Base-by-base conservation (phyloP, 2,888 invertebrate species). In the Drosophila parthenogenetica region DNA sequence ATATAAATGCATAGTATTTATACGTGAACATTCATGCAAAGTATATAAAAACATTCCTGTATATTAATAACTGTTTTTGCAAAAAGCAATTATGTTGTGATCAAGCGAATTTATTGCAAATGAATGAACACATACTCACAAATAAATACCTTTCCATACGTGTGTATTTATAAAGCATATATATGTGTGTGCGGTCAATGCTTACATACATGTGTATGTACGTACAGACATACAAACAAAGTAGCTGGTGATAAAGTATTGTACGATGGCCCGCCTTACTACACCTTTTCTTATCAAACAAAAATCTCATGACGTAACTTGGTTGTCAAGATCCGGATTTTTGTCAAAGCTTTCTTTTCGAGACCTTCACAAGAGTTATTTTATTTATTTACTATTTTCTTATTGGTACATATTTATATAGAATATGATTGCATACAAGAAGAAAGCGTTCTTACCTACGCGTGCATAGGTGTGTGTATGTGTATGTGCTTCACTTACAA, bases 211-310 rank as follows among this genome's bases (percentile, higher is more conserved):
- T 22, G 5, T 22, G 22, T 4, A 4, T 22, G 22, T 22, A 22
- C 22, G n/a, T 25, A 45, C 53, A 53, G 32, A 35, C 35, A 49
- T 43, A 50, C 48, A 49, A 49, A 35, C 35, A 35, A 55, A 43
- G 54, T 55, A 32, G 54, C 32, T 55, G 43, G 43, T 55, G 54
- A 55, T 55, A 55, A 55, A n/a, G 25, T 42, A n/a, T 43, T 55
- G 8, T 53, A 53, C 53, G 17, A 5, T 22, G 13, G 25, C 54
- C 16, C 29, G 29, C 29, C 46, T n/a, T 46, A 13, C 57, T 22
- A 35, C 35, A 50, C 49, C 49, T 35, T 14, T 43, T 51, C 50
- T 60, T 59, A 59, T 48, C 58, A 61, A 37, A 61, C 11, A 43
- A 19, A 51, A 61, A 49, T 49, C 39, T 49, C 17, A 49, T 48